These are phyloP conservation scores for Trichomalopsis sarcophagae DNA, from an alignment of 1,140 invertebrate genomes.

Conservation along the genomic window DNA sequence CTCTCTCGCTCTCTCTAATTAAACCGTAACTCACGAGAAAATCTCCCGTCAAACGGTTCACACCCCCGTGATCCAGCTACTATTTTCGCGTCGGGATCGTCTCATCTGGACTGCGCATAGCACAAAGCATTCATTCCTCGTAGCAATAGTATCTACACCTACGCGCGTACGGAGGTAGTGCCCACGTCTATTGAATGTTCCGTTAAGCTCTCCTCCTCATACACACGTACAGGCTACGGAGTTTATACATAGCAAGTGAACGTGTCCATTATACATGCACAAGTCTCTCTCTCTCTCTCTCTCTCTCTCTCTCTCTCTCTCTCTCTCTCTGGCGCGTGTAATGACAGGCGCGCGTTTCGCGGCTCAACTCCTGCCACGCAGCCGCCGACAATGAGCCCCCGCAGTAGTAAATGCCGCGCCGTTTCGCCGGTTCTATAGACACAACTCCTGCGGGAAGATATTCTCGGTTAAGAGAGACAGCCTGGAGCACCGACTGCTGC, in stretches of 20 bases:
- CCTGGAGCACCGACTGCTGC: not conserved
- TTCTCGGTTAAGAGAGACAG: not conserved
- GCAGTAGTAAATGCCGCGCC: conserved; percentile 7
- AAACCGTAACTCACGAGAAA: no score
- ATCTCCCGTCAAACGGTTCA: no score
- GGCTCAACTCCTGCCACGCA: conserved; percentile 3
- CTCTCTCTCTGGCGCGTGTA: conserved; percentile 11
- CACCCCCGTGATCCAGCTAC: no score
- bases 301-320: no score
- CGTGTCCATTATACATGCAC: not conserved
- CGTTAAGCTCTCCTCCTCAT: not conserved
- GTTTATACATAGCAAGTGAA: not conserved
- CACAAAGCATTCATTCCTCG: conserved; percentile 9
- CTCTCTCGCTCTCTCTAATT: no score
- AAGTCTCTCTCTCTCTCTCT: no score
- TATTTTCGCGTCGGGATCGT: no score
- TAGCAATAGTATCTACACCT: not conserved
- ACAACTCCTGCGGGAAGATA: not conserved
- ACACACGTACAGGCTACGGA: not conserved
- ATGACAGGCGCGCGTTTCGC: conserved; percentile 21
- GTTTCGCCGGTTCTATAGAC: not conserved
- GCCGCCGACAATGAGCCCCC: not conserved
- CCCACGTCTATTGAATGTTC: conserved; percentile 27
- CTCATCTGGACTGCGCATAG: not conserved
- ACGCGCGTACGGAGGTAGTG: not conserved